phyloP scores from a whole-genome alignment of 1,140 invertebrate genomes.

The Diachasma alloeum region DNA sequence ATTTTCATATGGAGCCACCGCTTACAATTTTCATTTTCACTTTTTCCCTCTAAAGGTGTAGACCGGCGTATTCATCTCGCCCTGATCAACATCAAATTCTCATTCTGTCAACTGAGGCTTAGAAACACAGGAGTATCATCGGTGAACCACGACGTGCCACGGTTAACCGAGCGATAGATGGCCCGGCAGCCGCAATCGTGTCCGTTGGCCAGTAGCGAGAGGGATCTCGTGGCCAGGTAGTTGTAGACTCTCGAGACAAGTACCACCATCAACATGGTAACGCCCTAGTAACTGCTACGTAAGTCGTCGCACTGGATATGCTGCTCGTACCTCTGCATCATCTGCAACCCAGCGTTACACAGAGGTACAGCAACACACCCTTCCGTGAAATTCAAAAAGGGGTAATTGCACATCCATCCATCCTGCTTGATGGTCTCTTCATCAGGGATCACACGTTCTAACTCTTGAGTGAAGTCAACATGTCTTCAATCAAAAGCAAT shows the following conservation, averaged over 20 bases:
- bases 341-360: neutral
- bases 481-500: neutral
- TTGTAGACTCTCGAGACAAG: slow-evolving; percentile 47
- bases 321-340: neutral
- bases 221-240: neutral
- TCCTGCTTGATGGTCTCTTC: slow-evolving; percentile 41
- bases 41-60: too few relatives aligned
- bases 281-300: slow-evolving; percentile 57
- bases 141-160: slow-evolving; percentile 15
- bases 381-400: neutral
- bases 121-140: slow-evolving; percentile 34
- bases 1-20: neutral
- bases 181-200: slow-evolving; percentile 19
- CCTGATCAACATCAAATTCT: neutral
- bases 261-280: slow-evolving; percentile 51
- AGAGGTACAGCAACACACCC: neutral
- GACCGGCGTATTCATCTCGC: neutral
- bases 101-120: neutral
- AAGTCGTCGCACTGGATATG: slow-evolving; percentile 47
- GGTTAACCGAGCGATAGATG: slow-evolving; percentile 36
- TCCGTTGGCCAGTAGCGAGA: slow-evolving; percentile 26
- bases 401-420: neutral
- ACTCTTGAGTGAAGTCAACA: slow-evolving; percentile 37
- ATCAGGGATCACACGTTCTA: slow-evolving; percentile 55
- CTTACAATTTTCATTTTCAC: too few relatives aligned